These are phyloP conservation scores for Nannospalax galili DNA, from an alignment of 2,113 vertebrate species.

Conservation along the genomic window DNA sequence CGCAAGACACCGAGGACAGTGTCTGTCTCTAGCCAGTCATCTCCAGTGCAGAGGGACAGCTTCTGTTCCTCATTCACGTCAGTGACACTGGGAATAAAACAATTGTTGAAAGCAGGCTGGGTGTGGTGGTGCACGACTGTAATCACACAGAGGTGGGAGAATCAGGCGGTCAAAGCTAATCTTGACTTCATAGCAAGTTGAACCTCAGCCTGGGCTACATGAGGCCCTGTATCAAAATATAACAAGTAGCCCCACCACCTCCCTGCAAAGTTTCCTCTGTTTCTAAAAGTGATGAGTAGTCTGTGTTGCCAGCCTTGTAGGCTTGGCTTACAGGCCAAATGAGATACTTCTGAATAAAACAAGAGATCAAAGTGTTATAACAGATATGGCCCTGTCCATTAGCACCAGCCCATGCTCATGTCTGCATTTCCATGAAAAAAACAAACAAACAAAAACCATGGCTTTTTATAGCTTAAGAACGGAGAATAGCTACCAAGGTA, in stretches of 20 bases:
- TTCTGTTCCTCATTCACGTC: background rate
- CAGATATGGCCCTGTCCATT: background rate
- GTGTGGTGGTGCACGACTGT: background rate
- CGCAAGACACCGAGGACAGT: background rate
- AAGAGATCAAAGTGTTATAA: background rate
- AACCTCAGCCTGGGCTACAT: background rate
- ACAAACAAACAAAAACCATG: background rate
- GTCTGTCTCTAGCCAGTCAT: background rate
- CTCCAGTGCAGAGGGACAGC: background rate
- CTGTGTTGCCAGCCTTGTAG: background rate
- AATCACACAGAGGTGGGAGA: background rate
- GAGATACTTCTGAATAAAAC: slow-evolving; percentile 5
- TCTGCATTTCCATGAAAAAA: slow-evolving; percentile 24
- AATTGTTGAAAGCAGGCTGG: background rate
- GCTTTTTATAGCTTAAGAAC: background rate
- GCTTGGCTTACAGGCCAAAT: background rate
- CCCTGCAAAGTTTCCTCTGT: background rate
- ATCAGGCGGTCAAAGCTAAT: background rate
- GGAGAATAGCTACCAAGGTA: background rate
- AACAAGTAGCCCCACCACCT: background rate
- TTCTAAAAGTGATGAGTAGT: background rate
- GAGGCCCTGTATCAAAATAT: background rate
- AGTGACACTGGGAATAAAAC: background rate
- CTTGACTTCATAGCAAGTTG: background rate
- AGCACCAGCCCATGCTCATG: background rate